A percentile compares a stretch with the other conserved stretches of the same genome.
phyloP scores from a whole-genome alignment of 2,113 vertebrate species.

The Leuciscus idus region DNA sequence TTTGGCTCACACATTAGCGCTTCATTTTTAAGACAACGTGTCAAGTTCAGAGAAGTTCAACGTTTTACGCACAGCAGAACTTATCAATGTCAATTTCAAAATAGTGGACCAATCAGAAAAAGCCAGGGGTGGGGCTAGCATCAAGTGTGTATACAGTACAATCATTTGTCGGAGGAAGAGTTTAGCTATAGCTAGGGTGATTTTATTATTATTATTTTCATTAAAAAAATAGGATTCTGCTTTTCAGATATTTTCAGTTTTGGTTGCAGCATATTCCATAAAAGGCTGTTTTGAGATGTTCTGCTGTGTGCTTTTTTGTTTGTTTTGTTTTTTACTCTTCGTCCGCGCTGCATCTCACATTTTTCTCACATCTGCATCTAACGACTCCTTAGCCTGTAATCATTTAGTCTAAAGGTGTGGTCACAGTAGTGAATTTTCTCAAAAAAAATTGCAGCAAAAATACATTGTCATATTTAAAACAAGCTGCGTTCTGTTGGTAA shows the following conservation, averaged over 20 bases:
- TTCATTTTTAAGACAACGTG: neutral
- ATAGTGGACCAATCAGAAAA: too few relatives aligned
- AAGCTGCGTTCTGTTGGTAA: neutral
- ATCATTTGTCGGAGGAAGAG: too few relatives aligned
- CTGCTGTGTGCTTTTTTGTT: too few relatives aligned
- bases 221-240: neutral
- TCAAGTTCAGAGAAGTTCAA: neutral
- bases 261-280: too few relatives aligned
- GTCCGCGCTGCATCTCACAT: too few relatives aligned
- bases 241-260: too few relatives aligned
- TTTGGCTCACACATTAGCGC: neutral
- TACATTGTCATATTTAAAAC: neutral
- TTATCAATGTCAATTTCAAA: too few relatives aligned
- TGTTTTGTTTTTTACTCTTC: too few relatives aligned
- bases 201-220: neutral
- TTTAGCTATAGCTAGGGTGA: neutral
- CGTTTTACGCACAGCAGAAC: neutral
- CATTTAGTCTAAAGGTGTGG: neutral
- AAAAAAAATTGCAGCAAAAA: neutral
- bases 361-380: neutral
- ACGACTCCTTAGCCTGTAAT: neutral
- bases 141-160: too few relatives aligned
- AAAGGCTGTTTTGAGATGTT: too few relatives aligned
- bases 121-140: too few relatives aligned
- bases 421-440: neutral